phyloP scores from a whole-genome alignment of 2,888 invertebrate genomes.

The Lithophane socia region DNA sequence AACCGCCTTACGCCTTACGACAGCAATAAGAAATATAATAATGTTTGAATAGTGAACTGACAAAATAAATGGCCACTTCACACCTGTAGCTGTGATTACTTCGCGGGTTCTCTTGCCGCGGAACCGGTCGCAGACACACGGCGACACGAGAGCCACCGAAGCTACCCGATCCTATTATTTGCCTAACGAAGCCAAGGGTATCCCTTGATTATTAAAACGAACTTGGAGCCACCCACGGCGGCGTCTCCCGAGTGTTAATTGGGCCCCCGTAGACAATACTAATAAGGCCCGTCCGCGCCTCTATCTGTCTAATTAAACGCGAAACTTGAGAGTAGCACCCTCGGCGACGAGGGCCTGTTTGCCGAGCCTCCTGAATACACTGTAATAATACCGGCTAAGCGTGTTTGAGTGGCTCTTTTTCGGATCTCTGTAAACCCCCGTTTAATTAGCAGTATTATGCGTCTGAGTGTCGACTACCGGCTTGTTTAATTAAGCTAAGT shows the following conservation, averaged over 20 bases:
- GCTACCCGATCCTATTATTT: constrained; percentile 87
- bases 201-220: constrained; percentile 90
- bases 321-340: constrained; percentile 90
- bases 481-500: constrained; percentile 90
- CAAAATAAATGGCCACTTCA: constrained; percentile 57
- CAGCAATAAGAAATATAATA: constrained; percentile 29
- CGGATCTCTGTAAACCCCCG: constrained; percentile 89
- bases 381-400: constrained; percentile 90
- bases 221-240: constrained; percentile 85
- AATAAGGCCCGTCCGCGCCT: constrained; percentile 90
- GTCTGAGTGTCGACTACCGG: constrained; percentile 88
- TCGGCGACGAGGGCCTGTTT: constrained; percentile 88
- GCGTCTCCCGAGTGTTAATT: constrained; percentile 89
- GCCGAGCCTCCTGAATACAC: constrained; percentile 89
- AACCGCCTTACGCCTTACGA: constrained; percentile 21
- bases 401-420: constrained; percentile 90
- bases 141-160: constrained; percentile 69
- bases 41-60: constrained; percentile 64
- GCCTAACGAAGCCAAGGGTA: constrained; percentile 88
- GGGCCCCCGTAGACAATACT: constrained; percentile 91
- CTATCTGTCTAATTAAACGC: constrained; percentile 91
- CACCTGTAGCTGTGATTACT: constrained; percentile 69
- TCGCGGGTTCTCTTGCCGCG: constrained; percentile 26
- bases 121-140: constrained; percentile 56
- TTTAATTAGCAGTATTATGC: constrained; percentile 90